phyloP scores from a whole-genome alignment of 2,113 vertebrate genomes.

The Sphaerodactylus townsendi region DNA sequence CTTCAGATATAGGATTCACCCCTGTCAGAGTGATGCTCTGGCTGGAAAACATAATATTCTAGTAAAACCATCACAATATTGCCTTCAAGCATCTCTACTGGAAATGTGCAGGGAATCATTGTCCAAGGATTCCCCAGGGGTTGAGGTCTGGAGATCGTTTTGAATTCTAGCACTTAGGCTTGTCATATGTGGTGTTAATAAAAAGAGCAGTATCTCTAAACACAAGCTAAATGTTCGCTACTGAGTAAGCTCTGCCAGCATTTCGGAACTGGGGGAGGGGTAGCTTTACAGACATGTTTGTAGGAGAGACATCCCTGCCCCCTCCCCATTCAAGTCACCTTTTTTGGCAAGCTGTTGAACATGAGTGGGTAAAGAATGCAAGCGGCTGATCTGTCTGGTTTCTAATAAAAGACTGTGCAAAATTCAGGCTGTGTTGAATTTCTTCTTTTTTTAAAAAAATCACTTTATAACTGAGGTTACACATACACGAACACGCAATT shows the following conservation, averaged over 20 bases:
- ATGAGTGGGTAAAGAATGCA: not conserved
- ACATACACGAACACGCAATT: not conserved
- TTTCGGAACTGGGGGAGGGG: not conserved
- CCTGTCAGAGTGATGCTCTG: not conserved
- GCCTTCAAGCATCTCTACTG: not conserved
- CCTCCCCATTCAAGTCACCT: not conserved
- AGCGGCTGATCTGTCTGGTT: not conserved
- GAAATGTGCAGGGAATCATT: not conserved
- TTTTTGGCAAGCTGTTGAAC: not conserved
- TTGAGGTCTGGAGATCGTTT: not conserved
- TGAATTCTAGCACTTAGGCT: not conserved
- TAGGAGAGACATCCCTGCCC: not conserved
- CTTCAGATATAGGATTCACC: too few species aligned
- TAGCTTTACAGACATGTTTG: not conserved
- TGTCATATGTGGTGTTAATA: not conserved
- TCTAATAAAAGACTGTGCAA: not conserved
- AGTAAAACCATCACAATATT: not conserved
- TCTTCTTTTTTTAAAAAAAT: not conserved
- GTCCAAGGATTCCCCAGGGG: not conserved
- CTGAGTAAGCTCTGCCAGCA: not conserved
- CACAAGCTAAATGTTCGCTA: not conserved
- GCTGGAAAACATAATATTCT: not conserved
- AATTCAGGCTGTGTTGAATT: not conserved
- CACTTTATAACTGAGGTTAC: not conserved
- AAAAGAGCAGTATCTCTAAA: not conserved